These are phyloP conservation scores for Argyrosomus regius DNA, from an alignment of 2,797 vertebrate species.

Conservation along the genomic window DNA sequence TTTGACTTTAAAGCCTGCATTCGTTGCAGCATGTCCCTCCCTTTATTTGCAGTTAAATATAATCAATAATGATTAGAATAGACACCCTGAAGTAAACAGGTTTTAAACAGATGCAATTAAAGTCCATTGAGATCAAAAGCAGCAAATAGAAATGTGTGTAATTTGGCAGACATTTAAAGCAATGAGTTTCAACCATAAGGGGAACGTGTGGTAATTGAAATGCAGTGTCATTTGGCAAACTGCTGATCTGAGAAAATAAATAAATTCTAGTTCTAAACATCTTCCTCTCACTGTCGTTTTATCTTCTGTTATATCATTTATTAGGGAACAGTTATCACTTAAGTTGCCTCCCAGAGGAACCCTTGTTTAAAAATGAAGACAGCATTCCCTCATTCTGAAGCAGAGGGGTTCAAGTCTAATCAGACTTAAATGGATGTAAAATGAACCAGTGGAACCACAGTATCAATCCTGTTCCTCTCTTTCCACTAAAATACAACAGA, in stretches of 20 bases:
- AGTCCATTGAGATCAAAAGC: constrained; percentile 37
- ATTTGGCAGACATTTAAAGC: constrained; percentile 55
- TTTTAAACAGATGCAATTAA: constrained; percentile 45
- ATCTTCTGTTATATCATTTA: constrained; percentile 45
- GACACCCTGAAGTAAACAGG: constrained; percentile 28
- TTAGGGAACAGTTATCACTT: constrained; percentile 42
- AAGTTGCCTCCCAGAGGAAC: constrained; percentile 46
- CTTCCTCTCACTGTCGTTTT: constrained; percentile 44
- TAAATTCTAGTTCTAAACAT: constrained; percentile 48
- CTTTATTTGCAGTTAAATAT: constrained; percentile 25
- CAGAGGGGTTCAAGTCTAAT: constrained; percentile 41
- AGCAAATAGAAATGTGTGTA: constrained; percentile 32
- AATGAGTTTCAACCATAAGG: constrained; percentile 21
- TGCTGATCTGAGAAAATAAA: constrained; percentile 58
- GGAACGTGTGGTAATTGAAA: constrained; percentile 60
- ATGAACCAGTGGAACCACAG: constrained; percentile 35
- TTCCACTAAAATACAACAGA: constrained; percentile 32
- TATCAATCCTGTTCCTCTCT: constrained; percentile 33
- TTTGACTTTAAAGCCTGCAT: constrained; percentile 10
- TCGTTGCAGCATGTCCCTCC: not conserved
- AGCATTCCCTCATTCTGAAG: constrained; percentile 26
- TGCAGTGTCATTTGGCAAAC: constrained; percentile 60
- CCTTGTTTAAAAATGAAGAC: constrained; percentile 46
- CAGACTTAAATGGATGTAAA: constrained; percentile 58
- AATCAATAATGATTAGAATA: constrained; percentile 19